Evolutionary conservation across 2,888 invertebrate genomes (phyloP), one percentile per base, ranked within the genome.

Genomic region (Acrobasis consociella): DNA sequence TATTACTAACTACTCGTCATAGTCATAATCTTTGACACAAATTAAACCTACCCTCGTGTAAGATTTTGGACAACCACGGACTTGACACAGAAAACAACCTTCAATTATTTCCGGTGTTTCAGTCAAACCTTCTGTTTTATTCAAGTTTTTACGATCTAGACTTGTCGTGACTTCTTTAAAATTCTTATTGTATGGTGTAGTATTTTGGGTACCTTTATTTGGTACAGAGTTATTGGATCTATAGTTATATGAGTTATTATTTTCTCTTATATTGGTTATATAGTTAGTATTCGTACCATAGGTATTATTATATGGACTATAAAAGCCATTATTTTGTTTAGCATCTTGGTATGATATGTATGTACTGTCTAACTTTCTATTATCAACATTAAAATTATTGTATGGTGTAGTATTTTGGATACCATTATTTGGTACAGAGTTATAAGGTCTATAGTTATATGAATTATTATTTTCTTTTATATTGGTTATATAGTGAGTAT

Each of bases 31-130:
- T 2, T 55, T 17, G 3, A 62, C 55, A 39, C 55, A 55, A 16
- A 1, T 15, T 0, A 38, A 55, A 0, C 69, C 65, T 0, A 68
- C 42, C 17, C 39, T 58, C 46, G 9, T 70, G 52, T 60, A 56
- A 11, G 52, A 71, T 0, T 61, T 11, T 0, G 82, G 76, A 37
- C 82, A 82, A 0, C 65, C 55, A 3, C 73, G 16, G 1, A 37
- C 38, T 68, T 31, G 8, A 46, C 52, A 31, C 65, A 71, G 9
- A 79, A 64, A 2, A 72, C 55, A 50, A 52, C 73, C 69, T 52
- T 49, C 13, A 31, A 58, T 49, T 1, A 59, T 31, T 10, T 16
- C 16, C 15, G 38, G 11, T 1, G 13, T 46, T 13, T 11, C n/a
- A 46, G 46, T 46, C 5, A n/a, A 46, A 11, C 5, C 46, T 46